phyloP scores from a whole-genome alignment of 37 sponge, comb jelly and placozoan genomes.

The Eunapius fragilis region DNA sequence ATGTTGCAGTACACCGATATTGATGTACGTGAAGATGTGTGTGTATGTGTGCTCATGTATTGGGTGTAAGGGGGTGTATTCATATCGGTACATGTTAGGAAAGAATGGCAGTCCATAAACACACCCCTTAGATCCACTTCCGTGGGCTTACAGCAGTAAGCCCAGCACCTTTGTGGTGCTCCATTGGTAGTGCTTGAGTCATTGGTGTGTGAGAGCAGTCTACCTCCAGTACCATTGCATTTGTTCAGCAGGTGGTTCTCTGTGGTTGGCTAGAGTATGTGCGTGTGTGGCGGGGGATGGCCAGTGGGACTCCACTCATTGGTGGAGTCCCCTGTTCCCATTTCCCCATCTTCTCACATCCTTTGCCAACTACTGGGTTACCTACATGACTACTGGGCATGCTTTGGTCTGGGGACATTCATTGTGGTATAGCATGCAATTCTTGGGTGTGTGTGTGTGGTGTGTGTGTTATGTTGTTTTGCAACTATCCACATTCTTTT shows the following conservation, averaged over 20 bases:
- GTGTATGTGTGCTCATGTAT: too few species aligned
- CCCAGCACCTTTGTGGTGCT: slow-evolving; percentile 52
- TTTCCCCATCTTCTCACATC: background rate
- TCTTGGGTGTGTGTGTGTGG: background rate
- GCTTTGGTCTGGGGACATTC: too few species aligned
- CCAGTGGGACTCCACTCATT: background rate
- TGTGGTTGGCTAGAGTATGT: background rate
- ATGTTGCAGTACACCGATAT: slow-evolving; percentile 47
- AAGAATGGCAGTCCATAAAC: slow-evolving; percentile 1
- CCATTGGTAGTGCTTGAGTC: slow-evolving; percentile 81
- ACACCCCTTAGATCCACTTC: slow-evolving; percentile 86
- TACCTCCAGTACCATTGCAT: slow-evolving; percentile 7
- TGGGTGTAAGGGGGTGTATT: background rate
- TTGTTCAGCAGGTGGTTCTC: background rate
- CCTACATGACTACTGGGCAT: background rate
- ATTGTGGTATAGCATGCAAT: too few species aligned
- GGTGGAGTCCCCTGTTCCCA: background rate
- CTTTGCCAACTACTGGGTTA: background rate
- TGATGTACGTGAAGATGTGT: slow-evolving; percentile 66
- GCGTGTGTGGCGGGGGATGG: background rate
- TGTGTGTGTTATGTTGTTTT: too few species aligned
- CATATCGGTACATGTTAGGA: background rate
- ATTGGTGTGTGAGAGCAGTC: slow-evolving; percentile 75
- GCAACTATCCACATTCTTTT: too few species aligned
- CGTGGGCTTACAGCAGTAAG: slow-evolving; percentile 14